Evolutionary conservation across 2,888 invertebrate genomes (phyloP).

Genomic region (Polietes domitor): DNA sequence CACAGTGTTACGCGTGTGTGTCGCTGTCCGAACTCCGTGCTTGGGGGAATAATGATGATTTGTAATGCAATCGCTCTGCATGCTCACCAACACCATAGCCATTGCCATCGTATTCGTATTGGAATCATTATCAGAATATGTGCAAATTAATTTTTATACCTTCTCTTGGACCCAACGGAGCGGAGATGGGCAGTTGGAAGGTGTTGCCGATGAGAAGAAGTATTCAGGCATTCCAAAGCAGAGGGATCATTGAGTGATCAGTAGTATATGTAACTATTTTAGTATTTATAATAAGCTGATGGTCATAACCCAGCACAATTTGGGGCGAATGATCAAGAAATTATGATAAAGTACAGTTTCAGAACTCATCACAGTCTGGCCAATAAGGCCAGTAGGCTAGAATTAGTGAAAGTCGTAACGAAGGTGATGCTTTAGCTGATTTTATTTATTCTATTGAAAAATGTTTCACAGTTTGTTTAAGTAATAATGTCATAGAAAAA

Average conservation of each 20-base stretch:
- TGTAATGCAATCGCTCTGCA: background rate
- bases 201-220: background rate
- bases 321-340: too few species aligned
- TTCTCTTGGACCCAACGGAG: too few species aligned
- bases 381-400: too few species aligned
- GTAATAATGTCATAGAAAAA: too few species aligned
- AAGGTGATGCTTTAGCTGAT: too few species aligned
- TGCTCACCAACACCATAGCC: background rate
- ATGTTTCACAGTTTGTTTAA: too few species aligned
- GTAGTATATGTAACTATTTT: background rate
- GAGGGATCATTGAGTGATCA: background rate
- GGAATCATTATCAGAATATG: constrained; percentile 54
- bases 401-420: too few species aligned
- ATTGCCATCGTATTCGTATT: background rate
- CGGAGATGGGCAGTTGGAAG: too few species aligned
- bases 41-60: background rate
- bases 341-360: too few species aligned
- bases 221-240: background rate
- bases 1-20: constrained; percentile 42
- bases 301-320: background rate
- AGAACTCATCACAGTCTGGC: too few species aligned
- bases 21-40: background rate
- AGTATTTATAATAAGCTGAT: background rate
- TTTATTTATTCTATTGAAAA: too few species aligned
- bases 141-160: constrained; percentile 63